Evolutionary conservation across 2,888 invertebrate species (phyloP).

Genomic region (Phortica okadai): DNA sequence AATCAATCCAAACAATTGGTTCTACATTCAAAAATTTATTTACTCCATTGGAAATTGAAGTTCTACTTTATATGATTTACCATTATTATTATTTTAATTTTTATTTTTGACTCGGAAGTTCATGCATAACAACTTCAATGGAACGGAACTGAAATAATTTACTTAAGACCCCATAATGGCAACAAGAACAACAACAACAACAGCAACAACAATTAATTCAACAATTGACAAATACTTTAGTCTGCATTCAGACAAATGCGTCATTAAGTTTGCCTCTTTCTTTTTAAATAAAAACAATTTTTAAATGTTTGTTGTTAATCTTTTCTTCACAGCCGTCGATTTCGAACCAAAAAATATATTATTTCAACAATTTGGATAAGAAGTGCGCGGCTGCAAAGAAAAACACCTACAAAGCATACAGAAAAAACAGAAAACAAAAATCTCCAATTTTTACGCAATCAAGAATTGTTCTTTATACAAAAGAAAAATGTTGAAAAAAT

Average conservation of each 20-base stretch:
- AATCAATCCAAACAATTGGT: neutral
- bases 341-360: neutral
- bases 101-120: conserved; percentile 54
- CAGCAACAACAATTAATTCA: neutral
- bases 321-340: conserved; percentile 24
- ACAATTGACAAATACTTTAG: neutral
- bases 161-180: conserved; percentile 59
- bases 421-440: neutral
- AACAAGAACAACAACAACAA: neutral
- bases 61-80: conserved; percentile 54
- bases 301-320: conserved; percentile 28
- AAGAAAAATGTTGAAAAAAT: conserved; percentile 56
- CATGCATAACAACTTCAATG: neutral
- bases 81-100: conserved; percentile 65
- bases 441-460: conserved; percentile 4
- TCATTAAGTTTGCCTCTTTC: neutral
- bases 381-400: conserved; percentile 14
- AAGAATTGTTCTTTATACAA: conserved; percentile 23
- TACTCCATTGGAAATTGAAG: conserved; percentile 16
- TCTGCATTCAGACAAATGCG: conserved; percentile 6
- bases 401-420: neutral
- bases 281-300: conserved; percentile 5
- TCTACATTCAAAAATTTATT: conserved; percentile 42
- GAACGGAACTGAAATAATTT: conserved; percentile 32
- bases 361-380: neutral